Conservation (phyloP, 2,797 vertebrate genomes). For the Pempheris klunzingeri region DNA sequence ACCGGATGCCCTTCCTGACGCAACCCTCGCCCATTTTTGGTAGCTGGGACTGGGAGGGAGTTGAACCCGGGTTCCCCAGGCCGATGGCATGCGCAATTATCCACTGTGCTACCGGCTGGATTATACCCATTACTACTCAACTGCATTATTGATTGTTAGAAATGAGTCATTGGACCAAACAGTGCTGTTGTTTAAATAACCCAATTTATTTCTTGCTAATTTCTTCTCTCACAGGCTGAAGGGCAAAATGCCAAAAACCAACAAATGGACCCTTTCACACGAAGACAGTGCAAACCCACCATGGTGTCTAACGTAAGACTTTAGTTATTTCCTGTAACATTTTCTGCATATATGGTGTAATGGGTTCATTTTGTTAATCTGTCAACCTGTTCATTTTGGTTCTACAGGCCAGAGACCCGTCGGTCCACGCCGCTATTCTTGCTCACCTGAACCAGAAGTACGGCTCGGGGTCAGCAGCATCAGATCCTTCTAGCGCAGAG, state of each 20-base stretch:
- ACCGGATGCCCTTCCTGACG: too few species aligned
- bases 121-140: too few species aligned
- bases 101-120: too few species aligned
- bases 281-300: constrained; percentile 98
- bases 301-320: constrained; percentile 97
- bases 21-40: too few species aligned
- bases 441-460: constrained; percentile 99
- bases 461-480: constrained; percentile 90
- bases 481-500: constrained; percentile 86
- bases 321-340: background rate
- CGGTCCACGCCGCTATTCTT: constrained; percentile 98
- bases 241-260: constrained; percentile 97
- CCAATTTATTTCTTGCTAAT: background rate
- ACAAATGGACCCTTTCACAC: constrained; percentile 98
- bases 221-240: constrained; percentile 88
- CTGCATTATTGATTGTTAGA: background rate
- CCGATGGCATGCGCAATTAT: too few species aligned
- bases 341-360: background rate
- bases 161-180: background rate
- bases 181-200: background rate
- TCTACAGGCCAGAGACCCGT: constrained; percentile 95
- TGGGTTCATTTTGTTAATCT: background rate
- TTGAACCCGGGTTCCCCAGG: too few species aligned
- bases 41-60: too few species aligned
- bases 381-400: background rate